Evolutionary conservation across 2,113 vertebrate genomes (phyloP).

Genomic region (Corythornis cristatus): DNA sequence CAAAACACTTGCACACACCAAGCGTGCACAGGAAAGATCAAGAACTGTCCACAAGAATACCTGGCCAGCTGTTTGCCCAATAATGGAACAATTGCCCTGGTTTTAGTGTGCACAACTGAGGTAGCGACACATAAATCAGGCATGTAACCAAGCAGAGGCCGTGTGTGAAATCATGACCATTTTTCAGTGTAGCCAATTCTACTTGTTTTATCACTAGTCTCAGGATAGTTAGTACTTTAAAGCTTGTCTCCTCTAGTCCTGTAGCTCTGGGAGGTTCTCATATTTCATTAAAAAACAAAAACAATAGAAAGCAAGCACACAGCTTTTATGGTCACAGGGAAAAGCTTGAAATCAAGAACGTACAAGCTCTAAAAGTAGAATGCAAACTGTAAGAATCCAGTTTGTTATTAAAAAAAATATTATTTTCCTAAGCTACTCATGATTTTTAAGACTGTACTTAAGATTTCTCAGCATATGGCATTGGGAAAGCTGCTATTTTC

Average conservation of each 20-base stretch:
- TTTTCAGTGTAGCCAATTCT: conserved; percentile 29
- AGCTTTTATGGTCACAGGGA: conserved; percentile 23
- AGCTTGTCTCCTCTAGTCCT: conserved; percentile 24
- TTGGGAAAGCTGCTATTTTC: conserved; percentile 63
- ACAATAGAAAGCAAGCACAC: conserved; percentile 15
- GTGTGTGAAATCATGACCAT: conserved; percentile 18
- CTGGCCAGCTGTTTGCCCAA: not conserved
- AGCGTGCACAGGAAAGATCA: rapidly evolving
- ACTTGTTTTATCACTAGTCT: conserved; percentile 31
- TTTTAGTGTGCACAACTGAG: not conserved
- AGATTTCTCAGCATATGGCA: conserved; percentile 64
- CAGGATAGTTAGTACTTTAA: conserved; percentile 51
- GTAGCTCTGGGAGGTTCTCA: not conserved
- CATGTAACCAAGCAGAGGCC: not conserved
- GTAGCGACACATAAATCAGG: conserved; percentile 10
- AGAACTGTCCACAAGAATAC: not conserved
- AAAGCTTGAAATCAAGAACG: conserved; percentile 54
- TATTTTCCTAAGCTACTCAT: conserved; percentile 43
- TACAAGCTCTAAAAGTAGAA: conserved; percentile 49
- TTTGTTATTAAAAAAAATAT: conserved; percentile 44
- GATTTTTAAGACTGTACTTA: conserved; percentile 54
- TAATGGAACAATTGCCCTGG: not conserved
- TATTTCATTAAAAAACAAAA: conserved; percentile 47
- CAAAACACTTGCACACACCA: not conserved
- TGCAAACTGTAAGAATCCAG: conserved; percentile 47